Conservation (phyloP, 2,797 vertebrate genomes). For the Ctenochaetus hawaiiensis region DNA sequence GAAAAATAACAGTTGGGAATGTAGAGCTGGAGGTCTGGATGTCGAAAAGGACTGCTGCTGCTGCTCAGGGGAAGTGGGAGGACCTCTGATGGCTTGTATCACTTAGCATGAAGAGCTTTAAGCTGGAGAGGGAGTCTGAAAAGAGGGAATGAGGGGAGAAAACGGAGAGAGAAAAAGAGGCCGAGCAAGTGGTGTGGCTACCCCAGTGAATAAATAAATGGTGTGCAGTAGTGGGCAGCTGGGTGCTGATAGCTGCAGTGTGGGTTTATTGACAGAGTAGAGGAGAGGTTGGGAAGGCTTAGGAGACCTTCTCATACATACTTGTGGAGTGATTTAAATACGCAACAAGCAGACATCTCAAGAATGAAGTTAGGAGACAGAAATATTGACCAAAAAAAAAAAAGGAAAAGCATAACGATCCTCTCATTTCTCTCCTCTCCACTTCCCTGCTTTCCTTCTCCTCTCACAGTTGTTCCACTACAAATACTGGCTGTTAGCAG, state of each 20-base stretch:
- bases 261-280: slow-evolving; percentile 83
- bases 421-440: slow-evolving; percentile 15
- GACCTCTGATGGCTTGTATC: slow-evolving; percentile 58
- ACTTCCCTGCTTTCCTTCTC: slow-evolving; percentile 2
- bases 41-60: slow-evolving; percentile 50
- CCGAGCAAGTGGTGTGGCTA: slow-evolving; percentile 58
- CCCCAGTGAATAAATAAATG: slow-evolving; percentile 83
- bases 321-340: slow-evolving; percentile 63
- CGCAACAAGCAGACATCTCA: slow-evolving; percentile 60
- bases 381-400: slow-evolving; percentile 1
- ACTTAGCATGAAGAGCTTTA: slow-evolving; percentile 61
- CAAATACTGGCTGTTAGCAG: slow-evolving; percentile 47
- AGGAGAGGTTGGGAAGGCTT: slow-evolving; percentile 66
- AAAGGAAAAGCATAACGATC: not conserved
- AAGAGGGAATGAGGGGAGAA: slow-evolving; percentile 41
- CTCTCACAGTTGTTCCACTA: slow-evolving; percentile 31
- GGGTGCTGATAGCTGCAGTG: slow-evolving; percentile 76
- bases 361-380: slow-evolving; percentile 49
- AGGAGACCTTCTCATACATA: slow-evolving; percentile 58
- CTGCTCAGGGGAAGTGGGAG: slow-evolving; percentile 8
- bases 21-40: slow-evolving; percentile 39
- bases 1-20: slow-evolving; percentile 63
- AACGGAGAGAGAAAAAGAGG: slow-evolving; percentile 35
- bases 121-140: slow-evolving; percentile 44
- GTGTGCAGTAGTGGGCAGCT: slow-evolving; percentile 73